Evolutionary conservation across 2,888 invertebrate species (phyloP).

Genomic region (Antheraea yamamai): DNA sequence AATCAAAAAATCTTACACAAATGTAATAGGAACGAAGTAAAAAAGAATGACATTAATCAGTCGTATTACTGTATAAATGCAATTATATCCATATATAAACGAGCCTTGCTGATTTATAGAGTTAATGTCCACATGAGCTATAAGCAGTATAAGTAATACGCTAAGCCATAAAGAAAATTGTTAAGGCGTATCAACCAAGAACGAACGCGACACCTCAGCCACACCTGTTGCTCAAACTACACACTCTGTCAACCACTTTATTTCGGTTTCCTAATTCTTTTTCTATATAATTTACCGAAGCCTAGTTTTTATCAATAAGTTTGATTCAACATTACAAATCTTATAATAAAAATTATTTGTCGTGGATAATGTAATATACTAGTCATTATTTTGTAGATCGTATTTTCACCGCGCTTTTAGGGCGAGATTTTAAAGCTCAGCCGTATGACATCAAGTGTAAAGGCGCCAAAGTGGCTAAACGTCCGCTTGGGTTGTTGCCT

Average conservation of each 20-base stretch:
- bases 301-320: background rate
- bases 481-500: too few relatives aligned
- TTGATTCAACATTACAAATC: background rate
- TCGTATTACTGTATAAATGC: background rate
- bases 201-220: background rate
- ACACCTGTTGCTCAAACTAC: conserved; percentile 1
- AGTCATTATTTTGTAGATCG: background rate
- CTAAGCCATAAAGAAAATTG: background rate
- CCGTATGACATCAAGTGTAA: too few relatives aligned
- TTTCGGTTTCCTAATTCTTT: background rate
- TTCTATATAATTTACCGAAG: background rate
- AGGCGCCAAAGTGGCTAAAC: too few relatives aligned
- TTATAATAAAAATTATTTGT: background rate
- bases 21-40: background rate
- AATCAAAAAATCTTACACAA: background rate
- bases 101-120: background rate
- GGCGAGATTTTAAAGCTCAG: too few relatives aligned
- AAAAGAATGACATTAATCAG: background rate
- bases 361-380: background rate
- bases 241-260: background rate
- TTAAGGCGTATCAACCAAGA: background rate
- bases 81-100: background rate
- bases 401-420: background rate
- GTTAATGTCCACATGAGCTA: background rate
- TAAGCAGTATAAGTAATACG: background rate